Evolutionary conservation across 1,140 invertebrate genomes (phyloP), one percentile per base, ranked within the genome.

Genomic region (Vanessa tameamea): DNA sequence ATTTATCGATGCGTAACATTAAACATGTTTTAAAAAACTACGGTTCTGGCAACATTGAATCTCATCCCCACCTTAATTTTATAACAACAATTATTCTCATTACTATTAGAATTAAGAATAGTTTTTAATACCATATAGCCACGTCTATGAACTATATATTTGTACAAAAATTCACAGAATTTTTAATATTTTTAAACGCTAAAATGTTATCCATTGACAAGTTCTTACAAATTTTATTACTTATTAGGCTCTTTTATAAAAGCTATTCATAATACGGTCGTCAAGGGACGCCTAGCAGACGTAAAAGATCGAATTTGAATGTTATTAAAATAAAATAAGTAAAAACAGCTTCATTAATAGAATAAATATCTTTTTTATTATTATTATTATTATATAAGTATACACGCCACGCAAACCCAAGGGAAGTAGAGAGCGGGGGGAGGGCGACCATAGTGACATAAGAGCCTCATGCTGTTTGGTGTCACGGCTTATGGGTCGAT

Each of bases 41-140:
- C 16, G n/a, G n/a, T 66, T 51, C 47, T 66, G 64, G 64, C 64
- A 66, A 66, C 48, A 66, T 47, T 66, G 64, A 66, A 66, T 66
- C 64, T 66, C 64, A 48, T 66, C 64, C 64, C 64, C 64, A 66
- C 64, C 64, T 66, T 66, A 50, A 66, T 31, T 31, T 50, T 66
- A 50, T 23, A 26, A 50, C 16, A 23, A 50, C 23, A 51, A 51
- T 51, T 37, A 37, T 37, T 61, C 26, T 61, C 4, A 61, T 61
- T 61, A 61, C 20, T 66, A 66, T 20, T 66, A 66, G 47, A 61
- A 37, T 15, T 66, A 66, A 66, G 64, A 66, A 51, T 66, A 66
- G 43, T 48, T 47, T 50, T 2, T 61, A 61, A 61, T 37, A 37
- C 31, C 2, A 61, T n/a, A 37, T 5, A 61, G 14, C 57, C 57